phyloP scores from a whole-genome alignment of 2,113 vertebrate species.

The Zosterops lateralis region DNA sequence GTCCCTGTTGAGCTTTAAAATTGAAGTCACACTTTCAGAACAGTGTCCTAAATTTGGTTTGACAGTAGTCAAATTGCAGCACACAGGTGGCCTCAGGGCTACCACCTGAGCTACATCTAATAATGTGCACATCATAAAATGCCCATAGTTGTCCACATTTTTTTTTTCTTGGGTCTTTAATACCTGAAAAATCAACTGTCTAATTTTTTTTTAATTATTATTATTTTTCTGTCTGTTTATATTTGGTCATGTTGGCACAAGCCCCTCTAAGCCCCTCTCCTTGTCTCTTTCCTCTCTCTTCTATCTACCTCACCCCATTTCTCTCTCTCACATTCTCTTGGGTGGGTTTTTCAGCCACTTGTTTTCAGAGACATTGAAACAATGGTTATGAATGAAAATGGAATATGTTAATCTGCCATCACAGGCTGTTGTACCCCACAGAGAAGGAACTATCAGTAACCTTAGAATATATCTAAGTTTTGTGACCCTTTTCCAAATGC shows the following conservation, averaged over 20 bases:
- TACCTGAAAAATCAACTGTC: neutral
- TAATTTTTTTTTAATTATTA: neutral
- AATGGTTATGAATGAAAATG: neutral
- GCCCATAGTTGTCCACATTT: neutral
- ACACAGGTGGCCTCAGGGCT: neutral
- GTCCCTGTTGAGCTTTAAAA: constrained; percentile 16
- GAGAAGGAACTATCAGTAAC: neutral
- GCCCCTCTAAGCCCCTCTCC: fast-evolving
- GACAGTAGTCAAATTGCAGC: neutral
- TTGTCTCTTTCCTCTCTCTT: neutral
- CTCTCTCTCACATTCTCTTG: neutral
- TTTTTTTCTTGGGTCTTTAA: neutral
- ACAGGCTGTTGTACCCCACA: neutral
- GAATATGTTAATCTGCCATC: neutral
- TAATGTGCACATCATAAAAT: neutral
- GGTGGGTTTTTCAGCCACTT: neutral
- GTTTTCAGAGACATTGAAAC: neutral
- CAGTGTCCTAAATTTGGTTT: neutral
- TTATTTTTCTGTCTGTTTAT: neutral
- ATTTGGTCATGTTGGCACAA: neutral
- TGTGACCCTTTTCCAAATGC: neutral
- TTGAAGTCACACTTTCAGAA: neutral
- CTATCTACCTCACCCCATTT: neutral
- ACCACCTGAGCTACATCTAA: neutral
- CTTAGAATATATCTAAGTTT: neutral